Percentiles rank a stretch among this genome's conserved stretches.
phyloP scores from a whole-genome alignment of 2,113 vertebrate genomes.

The Eurypyga helias region DNA sequence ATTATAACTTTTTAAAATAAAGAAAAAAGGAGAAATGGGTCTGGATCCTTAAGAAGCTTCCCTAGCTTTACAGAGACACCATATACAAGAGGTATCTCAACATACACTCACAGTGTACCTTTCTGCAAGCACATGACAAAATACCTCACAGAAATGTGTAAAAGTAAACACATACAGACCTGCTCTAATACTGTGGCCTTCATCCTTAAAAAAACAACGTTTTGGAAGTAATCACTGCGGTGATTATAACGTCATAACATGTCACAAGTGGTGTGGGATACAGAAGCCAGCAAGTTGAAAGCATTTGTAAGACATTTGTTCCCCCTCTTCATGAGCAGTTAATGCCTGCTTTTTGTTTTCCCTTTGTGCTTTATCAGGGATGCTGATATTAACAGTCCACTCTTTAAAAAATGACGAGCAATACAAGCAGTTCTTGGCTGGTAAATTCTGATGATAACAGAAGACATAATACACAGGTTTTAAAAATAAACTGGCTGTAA shows the following conservation, averaged over 20 bases:
- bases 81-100: not conserved
- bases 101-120: not conserved
- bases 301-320: not conserved
- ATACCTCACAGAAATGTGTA: not conserved
- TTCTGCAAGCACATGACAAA: not conserved
- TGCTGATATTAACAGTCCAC: not conserved
- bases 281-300: not conserved
- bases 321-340: not conserved
- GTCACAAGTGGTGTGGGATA: not conserved
- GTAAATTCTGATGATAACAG: not conserved
- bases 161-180: not conserved
- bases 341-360: not conserved
- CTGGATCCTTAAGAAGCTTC: not conserved
- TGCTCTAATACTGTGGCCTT: not conserved
- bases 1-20: not conserved
- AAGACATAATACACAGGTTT: not conserved
- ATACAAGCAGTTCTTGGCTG: not conserved
- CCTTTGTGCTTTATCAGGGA: not conserved
- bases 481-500: constrained; percentile 17
- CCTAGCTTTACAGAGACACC: not conserved
- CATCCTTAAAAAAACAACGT: not conserved
- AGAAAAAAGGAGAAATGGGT: not conserved
- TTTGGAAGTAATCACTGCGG: not conserved
- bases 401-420: not conserved
- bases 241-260: not conserved